Evolutionary conservation across 2,113 vertebrate genomes (phyloP), one percentile per base, ranked within the genome.

Genomic region (Orycteropus afer): DNA sequence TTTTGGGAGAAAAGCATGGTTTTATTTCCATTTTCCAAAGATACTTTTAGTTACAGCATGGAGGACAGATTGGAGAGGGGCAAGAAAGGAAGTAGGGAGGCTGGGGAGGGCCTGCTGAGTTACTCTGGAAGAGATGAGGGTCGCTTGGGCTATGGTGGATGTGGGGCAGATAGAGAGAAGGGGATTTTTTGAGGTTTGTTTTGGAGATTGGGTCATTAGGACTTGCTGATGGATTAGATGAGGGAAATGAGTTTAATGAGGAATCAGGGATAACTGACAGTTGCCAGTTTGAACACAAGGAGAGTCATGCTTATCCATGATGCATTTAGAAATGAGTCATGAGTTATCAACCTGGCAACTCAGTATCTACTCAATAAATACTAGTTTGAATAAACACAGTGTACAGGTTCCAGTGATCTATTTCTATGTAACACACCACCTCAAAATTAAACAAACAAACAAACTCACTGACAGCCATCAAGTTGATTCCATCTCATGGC

Each of bases 1-100:
- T 91, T 65, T 51, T 3, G 51, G 55, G 53, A 77, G 17, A 77
- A 57, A 17, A 82, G 51, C 67, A 47, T 27, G 7, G 32, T 53
- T 76, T 91, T 63, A 57, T 86, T 89, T 93, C 17, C 42, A 67
- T 59, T 78, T 82, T 40, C 42, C 42, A 71, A 84, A 94, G 45
- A 20, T 88, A 34, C 27, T 15, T 40, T 0, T 25, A 65, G 73
- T 61, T 76, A 10, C 32, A 13, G 32, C 5, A 34, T 27, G 55
- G 69, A 69, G 63, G 37, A 51, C 15, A 89, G 71, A 32, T 22
- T 65, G 77, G 42, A 45, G 59, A 89, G 10, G 25, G 45, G 34
- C 7, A 85, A 86, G 69, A 74, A 13, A 27, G 57, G 47, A 81
- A 37, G 40, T 79, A 51, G 29, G 37, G 53, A 47, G 18, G 29